Percentiles rank a stretch among this genome's conserved stretches.
These are phyloP conservation scores for Cabera pusaria DNA, from an alignment of 2,888 invertebrate genomes.

Conservation along the genomic window DNA sequence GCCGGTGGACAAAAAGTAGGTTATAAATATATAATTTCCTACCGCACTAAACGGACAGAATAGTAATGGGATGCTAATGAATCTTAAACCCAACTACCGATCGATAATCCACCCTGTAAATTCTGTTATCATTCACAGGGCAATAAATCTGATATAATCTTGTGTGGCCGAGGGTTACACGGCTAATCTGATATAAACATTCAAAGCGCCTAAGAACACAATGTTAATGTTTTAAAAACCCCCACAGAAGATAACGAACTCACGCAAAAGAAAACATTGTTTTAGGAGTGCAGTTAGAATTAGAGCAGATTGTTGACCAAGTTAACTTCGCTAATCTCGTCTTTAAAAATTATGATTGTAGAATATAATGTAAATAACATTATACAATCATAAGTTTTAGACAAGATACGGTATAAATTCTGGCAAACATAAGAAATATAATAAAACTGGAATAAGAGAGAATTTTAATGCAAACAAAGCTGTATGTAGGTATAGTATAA, in stretches of 20 bases:
- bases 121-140: constrained; percentile 4
- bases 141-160: constrained; percentile 12
- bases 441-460: constrained; percentile 17
- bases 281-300: no score
- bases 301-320: constrained; percentile 11
- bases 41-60: constrained; percentile 16
- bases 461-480: constrained; percentile 29
- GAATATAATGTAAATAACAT: no score
- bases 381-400: constrained; percentile 22
- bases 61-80: constrained; percentile 9
- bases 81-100: constrained; percentile 4
- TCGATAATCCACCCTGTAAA: neutral
- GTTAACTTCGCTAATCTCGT: constrained; percentile 19
- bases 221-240: constrained; percentile 6
- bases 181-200: constrained; percentile 5
- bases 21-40: constrained; percentile 33
- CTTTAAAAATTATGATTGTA: no score
- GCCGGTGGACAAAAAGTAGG: constrained; percentile 39
- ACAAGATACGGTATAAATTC: constrained; percentile 14
- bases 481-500: no score
- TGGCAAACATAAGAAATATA: constrained; percentile 16
- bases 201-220: constrained; percentile 2
- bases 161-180: constrained; percentile 2
- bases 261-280: constrained; percentile 9
- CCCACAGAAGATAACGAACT: constrained; percentile 7